Evolutionary conservation across 2,888 invertebrate species (phyloP), one percentile per base, ranked within the genome.

Genomic region (Myopa tessellatipennis): DNA sequence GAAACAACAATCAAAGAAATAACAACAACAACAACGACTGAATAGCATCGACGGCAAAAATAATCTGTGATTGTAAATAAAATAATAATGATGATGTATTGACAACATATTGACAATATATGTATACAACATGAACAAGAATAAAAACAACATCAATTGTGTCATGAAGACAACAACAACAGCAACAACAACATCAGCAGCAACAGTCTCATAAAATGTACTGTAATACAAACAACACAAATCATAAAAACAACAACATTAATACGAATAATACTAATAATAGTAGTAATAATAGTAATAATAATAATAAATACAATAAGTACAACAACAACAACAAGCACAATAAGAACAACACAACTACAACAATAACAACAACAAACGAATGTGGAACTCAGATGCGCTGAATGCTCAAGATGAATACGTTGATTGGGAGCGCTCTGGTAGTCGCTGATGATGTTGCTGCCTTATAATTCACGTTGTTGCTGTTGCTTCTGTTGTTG

Each of bases 21-120:
- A 38, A 71, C 18, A 61, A 26, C 4, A 60, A 72, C 8, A 60
- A 36, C 18, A 14, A 36, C 3, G 58, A 38, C 38, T 63, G 14
- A 52, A 52, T 12, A 50, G 16, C n/a, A 74, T 18, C 16, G 55
- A 65, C 55, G 65, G n/a, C 10, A 14, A 58, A 75, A 45, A 75
- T 40, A 68, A 75, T 68, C 75, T 60, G 26, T n/a, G 60, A 68
- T 69, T 60, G 26, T 0, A 45, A 45, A 45, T 45, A 45, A 45
- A 6, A 60, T 60, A 69, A 69, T 75, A 75, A 75, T 75, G 45
- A 75, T 75, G 75, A 68, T 75, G 68, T 75, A 75, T 75, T 75
- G 75, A 69, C 75, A 69, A 69, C 63, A 60, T 58, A 34, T n/a
- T 6, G 38, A 34, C 36, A 34, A 26, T 14, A 12, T 50, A 74